phyloP scores from a whole-genome alignment of 2,797 vertebrate species.

The Galago senegalensis region DNA sequence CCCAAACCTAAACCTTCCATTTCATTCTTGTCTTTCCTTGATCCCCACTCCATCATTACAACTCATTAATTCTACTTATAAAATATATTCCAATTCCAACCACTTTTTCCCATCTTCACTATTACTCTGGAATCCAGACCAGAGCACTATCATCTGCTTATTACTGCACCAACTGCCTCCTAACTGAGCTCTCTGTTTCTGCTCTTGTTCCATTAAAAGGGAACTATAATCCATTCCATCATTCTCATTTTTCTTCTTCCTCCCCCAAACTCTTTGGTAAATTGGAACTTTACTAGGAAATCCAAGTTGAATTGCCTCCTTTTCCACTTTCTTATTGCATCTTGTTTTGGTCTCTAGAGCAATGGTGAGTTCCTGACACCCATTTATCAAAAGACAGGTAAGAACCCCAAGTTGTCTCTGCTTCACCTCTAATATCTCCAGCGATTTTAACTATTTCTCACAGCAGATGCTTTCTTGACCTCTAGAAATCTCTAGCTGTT shows the following conservation, averaged over 20 bases:
- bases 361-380: background rate
- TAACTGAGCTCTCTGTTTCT: background rate
- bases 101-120: background rate
- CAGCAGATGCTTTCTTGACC: background rate
- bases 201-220: background rate
- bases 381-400: background rate
- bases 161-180: background rate
- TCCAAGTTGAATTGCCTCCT: background rate
- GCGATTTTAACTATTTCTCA: background rate
- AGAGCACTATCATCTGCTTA: background rate
- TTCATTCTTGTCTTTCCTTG: background rate
- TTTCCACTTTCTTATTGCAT: background rate
- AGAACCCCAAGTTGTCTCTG: background rate
- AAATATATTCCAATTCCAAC: conserved; percentile 16
- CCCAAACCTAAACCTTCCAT: background rate
- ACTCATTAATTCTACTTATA: conserved; percentile 6
- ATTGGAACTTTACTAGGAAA: background rate
- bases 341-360: background rate
- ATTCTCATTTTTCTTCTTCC: background rate
- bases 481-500: background rate
- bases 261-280: background rate
- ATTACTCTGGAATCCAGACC: background rate
- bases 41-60: background rate
- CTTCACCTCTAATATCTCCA: background rate
- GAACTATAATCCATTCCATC: background rate